Evolutionary conservation across 2,888 invertebrate genomes (phyloP), one percentile per base, ranked within the genome.

Genomic region (Anodontia alba): DNA sequence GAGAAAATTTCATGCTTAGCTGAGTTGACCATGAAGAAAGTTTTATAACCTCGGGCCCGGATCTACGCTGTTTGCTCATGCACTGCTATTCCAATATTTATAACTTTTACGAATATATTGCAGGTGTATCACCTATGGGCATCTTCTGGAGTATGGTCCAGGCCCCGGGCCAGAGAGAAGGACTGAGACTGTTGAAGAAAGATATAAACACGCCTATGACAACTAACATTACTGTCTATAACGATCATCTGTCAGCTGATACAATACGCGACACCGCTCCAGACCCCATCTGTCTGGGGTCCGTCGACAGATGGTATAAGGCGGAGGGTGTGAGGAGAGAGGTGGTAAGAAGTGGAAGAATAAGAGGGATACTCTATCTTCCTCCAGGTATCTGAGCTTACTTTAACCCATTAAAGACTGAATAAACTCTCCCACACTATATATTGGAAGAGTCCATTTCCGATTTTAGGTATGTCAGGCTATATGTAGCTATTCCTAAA

Each of bases 51-150:
- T n/a, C n/a, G n/a, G n/a, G n/a, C n/a, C n/a, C n/a, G n/a, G n/a
- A n/a, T n/a, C n/a, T n/a, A n/a, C n/a, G n/a, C n/a, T n/a, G n/a
- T n/a, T n/a, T n/a, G n/a, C n/a, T n/a, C n/a, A n/a, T n/a, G n/a
- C n/a, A n/a, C n/a, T n/a, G n/a, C n/a, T n/a, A n/a, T n/a, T n/a
- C n/a, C n/a, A n/a, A n/a, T n/a, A n/a, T n/a, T n/a, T n/a, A n/a
- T n/a, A n/a, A n/a, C n/a, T n/a, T n/a, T n/a, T n/a, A n/a, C n/a
- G n/a, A n/a, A n/a, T 62, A 23, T 62, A 23, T 78, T 73, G 17
- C 43, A 90, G 92, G 91, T 72, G 86, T 90, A n/a, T 91, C 91
- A 12, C 75, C 89, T 15, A 90, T 91, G 91, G 92, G 91, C 3
- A 76, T 92, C 31, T 84, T 92, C 72, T 92, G 91, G 91, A 90